Percentiles rank a stretch among this genome's conserved stretches.
These are phyloP conservation scores for Bombus polaris DNA, from an alignment of 1,140 invertebrate genomes.

Conservation along the genomic window DNA sequence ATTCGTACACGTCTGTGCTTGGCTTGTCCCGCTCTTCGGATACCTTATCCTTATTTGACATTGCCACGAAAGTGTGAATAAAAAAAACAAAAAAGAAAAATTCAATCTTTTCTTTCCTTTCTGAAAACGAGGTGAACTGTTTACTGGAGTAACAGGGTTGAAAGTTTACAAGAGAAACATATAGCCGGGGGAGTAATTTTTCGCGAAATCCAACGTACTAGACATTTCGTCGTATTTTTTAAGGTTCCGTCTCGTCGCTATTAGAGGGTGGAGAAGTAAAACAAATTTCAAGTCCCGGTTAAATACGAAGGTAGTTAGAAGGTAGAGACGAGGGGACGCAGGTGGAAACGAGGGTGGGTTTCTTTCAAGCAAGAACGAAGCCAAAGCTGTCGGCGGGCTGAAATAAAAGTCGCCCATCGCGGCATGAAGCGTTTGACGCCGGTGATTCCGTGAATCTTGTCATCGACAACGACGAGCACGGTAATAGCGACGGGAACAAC, in stretches of 20 bases:
- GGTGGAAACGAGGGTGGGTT: background rate
- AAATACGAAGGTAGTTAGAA: background rate
- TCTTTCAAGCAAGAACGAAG: slow-evolving; percentile 8
- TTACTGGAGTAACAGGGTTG: slow-evolving; percentile 2
- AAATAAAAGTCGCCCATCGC: slow-evolving; percentile 29
- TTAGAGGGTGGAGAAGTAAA: background rate
- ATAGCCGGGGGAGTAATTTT: background rate
- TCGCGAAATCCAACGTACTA: background rate
- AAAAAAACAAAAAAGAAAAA: background rate
- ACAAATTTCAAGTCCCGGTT: slow-evolving; percentile 4
- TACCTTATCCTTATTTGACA: slow-evolving; percentile 56
- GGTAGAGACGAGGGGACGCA: background rate
- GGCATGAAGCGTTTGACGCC: slow-evolving; percentile 24
- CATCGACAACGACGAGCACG: slow-evolving; percentile 37
- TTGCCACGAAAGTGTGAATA: background rate
- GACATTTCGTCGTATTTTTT: background rate
- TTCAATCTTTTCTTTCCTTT: background rate
- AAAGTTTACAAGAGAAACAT: background rate
- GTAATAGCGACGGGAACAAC: slow-evolving; percentile 25
- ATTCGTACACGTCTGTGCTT: slow-evolving; percentile 1
- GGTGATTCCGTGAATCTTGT: slow-evolving; percentile 35
- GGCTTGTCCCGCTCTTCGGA: background rate
- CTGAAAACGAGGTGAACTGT: background rate
- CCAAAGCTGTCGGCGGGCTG: background rate
- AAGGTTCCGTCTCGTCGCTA: background rate